Base-by-base conservation (phyloP, 2,797 vertebrate species). In the Allobates femoralis region DNA sequence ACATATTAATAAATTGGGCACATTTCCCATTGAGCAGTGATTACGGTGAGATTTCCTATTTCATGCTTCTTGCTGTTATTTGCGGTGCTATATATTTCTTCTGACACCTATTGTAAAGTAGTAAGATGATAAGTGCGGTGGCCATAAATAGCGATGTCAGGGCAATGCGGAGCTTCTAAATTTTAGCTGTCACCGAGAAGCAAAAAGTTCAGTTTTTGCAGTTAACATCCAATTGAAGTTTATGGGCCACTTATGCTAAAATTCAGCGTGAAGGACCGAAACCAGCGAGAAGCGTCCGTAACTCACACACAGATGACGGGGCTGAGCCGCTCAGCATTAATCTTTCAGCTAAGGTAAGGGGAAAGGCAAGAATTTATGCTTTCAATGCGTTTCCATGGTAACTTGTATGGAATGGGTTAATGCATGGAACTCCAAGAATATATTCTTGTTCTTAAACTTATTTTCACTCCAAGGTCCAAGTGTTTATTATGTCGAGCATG, bases 331-430 rank as follows among this genome's bases (percentile, higher is more conserved):
- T 73, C 34, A 53, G 60, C 77, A 80, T 85, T 85, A 85, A 80
- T 79, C 76, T 79, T 80, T 85, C 51, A 73, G 77, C 51, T 77
- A 73, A 51, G 30, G 32, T n/a, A 16, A 67, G 11, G 28, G 64
- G 16, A 73, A 41, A 62, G 46, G 53, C 66, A 53, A 32, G 55
- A 34, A 79, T 64, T 60, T 60, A 60, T 75, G 62, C 19, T 30
- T 82, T 69, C 64, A n/a, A 1, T 69, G 18, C 3, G 46, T 78
- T 84, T 64, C 83, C 74, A 78, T 78, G 83, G 83, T 6, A 78
- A 84, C 60, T 18, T 55, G 83, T 77, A 66, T 51, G 53, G 16
- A 66, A 19, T 4, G 37, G 71, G 34, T 84, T 84, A 75, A 84
- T 56, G n/a, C n/a, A 30, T 23, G 23, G 26, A 16, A 30, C 23